A percentile compares a stretch with the other conserved stretches of the same genome.
phyloP scores from a whole-genome alignment of 2,797 vertebrate genomes.

The Chelmon rostratus region DNA sequence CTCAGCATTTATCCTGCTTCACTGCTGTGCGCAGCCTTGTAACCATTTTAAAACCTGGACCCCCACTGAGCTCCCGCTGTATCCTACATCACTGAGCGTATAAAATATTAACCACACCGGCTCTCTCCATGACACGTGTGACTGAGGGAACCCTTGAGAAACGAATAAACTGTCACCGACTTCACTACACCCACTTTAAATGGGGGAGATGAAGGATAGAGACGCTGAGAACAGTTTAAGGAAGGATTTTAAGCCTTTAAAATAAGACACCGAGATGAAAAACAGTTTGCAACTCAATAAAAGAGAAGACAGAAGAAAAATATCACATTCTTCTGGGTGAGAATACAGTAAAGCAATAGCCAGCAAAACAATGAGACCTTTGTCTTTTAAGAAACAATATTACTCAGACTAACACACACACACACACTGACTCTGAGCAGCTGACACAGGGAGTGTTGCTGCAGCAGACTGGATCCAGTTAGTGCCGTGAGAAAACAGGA shows the following conservation, averaged over 20 bases:
- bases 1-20: neutral
- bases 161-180: conserved; percentile 20
- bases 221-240: neutral
- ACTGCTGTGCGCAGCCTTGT: neutral
- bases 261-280: conserved; percentile 7
- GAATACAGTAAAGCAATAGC: neutral
- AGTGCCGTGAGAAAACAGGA: neutral
- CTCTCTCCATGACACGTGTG: conserved; percentile 18
- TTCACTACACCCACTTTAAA: conserved; percentile 10
- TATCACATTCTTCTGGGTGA: neutral
- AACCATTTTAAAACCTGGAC: conserved; percentile 1
- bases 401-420: no score
- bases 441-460: no score
- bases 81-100: conserved; percentile 13
- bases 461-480: no score
- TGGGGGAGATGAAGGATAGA: neutral
- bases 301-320: neutral
- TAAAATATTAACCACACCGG: conserved; percentile 12
- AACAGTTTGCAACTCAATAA: neutral
- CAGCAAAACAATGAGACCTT: neutral
- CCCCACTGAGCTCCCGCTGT: neutral
- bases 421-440: no score
- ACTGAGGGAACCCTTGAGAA: conserved; percentile 10
- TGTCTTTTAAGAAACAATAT: no score
- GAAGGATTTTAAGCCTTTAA: neutral